These are phyloP conservation scores for Potorous gilbertii DNA, from an alignment of 2,797 vertebrate genomes.

Conservation along the genomic window DNA sequence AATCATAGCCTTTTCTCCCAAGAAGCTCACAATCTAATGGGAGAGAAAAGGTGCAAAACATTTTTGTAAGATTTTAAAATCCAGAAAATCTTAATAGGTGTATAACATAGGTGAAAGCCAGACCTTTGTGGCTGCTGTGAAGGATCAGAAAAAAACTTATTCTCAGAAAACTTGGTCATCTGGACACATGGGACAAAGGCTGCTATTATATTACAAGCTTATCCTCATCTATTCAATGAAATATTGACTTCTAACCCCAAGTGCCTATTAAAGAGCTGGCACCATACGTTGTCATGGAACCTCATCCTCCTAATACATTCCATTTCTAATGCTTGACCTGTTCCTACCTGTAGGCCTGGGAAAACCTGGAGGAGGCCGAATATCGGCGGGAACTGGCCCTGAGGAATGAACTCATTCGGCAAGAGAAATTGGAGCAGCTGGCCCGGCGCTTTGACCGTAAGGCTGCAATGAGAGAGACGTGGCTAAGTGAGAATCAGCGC, in stretches of 20 bases:
- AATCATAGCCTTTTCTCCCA: neutral
- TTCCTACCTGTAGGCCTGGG: constrained; percentile 90
- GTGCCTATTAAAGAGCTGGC: neutral
- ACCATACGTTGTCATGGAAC: neutral
- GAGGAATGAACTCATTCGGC: constrained; percentile 96
- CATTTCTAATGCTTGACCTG: neutral
- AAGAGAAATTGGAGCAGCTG: constrained; percentile 98
- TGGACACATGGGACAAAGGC: neutral
- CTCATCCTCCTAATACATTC: neutral
- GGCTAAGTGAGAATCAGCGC: constrained; percentile 98
- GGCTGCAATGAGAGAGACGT: constrained; percentile 96
- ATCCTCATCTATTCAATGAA: neutral
- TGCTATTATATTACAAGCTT: neutral
- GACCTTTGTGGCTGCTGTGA: neutral
- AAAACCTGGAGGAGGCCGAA: constrained; percentile 95
- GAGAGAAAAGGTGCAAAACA: neutral
- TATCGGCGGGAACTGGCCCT: constrained; percentile 94
- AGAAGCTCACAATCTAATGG: neutral
- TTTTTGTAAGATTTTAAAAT: neutral
- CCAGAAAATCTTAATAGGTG: neutral
- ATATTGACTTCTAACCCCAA: neutral
- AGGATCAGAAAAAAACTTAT: neutral
- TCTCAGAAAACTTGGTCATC: neutral
- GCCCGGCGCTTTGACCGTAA: constrained; percentile 97
- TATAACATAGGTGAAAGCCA: neutral